Evolutionary conservation across 2,797 vertebrate species (phyloP), one percentile per base, ranked within the genome.

Genomic region (Esox masquinongy): DNA sequence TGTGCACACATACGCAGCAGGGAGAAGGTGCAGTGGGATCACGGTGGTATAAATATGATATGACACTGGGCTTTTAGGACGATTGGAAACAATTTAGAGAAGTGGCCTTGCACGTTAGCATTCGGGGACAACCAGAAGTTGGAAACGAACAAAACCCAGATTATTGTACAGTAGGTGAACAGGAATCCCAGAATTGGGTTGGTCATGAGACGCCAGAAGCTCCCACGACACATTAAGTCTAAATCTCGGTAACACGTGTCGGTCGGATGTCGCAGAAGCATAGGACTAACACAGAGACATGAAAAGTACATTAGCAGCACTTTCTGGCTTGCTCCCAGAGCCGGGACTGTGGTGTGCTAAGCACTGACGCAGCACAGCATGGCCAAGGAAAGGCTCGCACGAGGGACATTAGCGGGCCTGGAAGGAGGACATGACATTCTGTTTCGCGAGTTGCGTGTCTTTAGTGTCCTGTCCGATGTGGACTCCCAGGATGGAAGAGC

Each of bases 331-430:
- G 56, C 56, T 12, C 63, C 14, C 26, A 16, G 29, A 31, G 63
- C 15, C 15, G 29, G 5, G 29, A 14, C 15, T 0, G 12, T 47
- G 63, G 26, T 26, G 14, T 29, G 75, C 75, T 69, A 24, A 51
- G 82, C 73, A 70, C 56, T 71, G 67, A 79, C 69, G 79, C 73
- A 81, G 76, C 43, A 51, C 77, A 75, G 74, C 22, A 26, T 26
- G 26, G 47, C 74, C 56, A 67, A 69, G 67, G 75, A 53, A 0
- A 19, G n/a, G 56, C 77, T 77, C 76, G 77, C 53, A 15, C 56
- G n/a, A 63, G 72, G 53, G 64, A 74, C 63, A 26, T 61, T 61
- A 50, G 68, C 16, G 12, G 49, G 50, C 16, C 8, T 59, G 63
- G 72, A 22, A 47, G 56, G n/a, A 24, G 56, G 11, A 26, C 56